Conservation (phyloP, 1,140 invertebrate species). For the Rhagoletis zephyria region DNA sequence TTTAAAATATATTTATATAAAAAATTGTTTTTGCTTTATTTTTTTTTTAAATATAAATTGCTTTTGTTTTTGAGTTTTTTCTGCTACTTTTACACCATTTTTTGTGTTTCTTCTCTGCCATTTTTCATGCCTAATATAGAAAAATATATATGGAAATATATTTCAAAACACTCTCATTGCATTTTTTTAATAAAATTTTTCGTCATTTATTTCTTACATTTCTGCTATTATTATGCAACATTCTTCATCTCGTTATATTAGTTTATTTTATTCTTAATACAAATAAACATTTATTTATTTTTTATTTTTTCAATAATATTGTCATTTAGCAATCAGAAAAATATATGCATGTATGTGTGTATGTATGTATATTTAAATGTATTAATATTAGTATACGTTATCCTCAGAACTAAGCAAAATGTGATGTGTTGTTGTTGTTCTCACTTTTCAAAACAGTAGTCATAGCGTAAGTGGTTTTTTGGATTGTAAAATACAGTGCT, state of each 20-base stretch:
- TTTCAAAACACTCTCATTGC: slow-evolving; percentile 47
- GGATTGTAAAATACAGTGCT: neutral
- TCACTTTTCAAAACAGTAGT: slow-evolving; percentile 40
- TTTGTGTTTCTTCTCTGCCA: neutral
- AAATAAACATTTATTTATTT: neutral
- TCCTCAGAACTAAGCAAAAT: slow-evolving; percentile 50
- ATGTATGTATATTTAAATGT: neutral
- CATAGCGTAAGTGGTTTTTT: neutral
- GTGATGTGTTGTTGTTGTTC: slow-evolving; percentile 10
- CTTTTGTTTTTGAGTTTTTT: neutral
- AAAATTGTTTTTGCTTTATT: neutral
- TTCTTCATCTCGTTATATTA: too few relatives aligned
- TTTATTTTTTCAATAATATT: slow-evolving; percentile 3
- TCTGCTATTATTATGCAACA: neutral
- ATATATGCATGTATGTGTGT: slow-evolving; percentile 20
- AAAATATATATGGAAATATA: slow-evolving; percentile 46
- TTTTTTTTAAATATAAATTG: neutral
- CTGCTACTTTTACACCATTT: neutral
- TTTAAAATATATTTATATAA: slow-evolving; percentile 40
- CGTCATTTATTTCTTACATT: neutral
- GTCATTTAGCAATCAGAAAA: slow-evolving; percentile 49
- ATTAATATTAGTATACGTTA: slow-evolving; percentile 2
- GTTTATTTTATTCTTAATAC: too few relatives aligned
- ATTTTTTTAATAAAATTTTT: neutral
- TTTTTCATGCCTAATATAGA: slow-evolving; percentile 42